Percentiles rank a stretch among this genome's conserved stretches.
Evolutionary conservation across 23 tunicate genomes (phyloP).

Genomic region (Aplidium turbinatum): DNA sequence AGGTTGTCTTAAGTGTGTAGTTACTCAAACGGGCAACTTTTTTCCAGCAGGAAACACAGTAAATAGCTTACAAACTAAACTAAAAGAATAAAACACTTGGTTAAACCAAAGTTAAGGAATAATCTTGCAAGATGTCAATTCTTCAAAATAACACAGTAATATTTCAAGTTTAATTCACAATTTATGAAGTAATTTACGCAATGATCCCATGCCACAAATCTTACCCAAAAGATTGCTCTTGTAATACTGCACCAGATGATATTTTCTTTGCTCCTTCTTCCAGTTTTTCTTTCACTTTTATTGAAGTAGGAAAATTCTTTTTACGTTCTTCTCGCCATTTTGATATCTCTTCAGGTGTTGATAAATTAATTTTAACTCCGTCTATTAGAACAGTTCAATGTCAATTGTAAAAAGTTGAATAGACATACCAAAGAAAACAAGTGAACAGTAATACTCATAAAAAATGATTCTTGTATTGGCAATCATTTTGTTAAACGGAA

Average conservation of each 20-base stretch:
- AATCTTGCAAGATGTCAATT: too few species aligned
- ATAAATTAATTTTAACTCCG: slow-evolving; percentile 44
- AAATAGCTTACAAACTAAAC: too few species aligned
- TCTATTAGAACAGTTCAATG: slow-evolving; percentile 24
- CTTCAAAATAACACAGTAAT: too few species aligned
- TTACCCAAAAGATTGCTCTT: slow-evolving; percentile 58
- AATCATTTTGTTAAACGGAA: neutral
- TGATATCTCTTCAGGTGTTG: slow-evolving; percentile 68
- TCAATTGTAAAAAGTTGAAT: too few species aligned
- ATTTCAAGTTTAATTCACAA: too few species aligned
- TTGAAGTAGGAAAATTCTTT: slow-evolving; percentile 72
- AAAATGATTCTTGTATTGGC: neutral
- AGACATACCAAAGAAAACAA: neutral
- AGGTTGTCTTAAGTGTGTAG: too few species aligned
- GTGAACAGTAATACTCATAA: slow-evolving; percentile 15
- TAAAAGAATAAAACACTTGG: too few species aligned
- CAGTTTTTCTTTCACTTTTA: slow-evolving; percentile 46
- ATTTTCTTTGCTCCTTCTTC: slow-evolving; percentile 10
- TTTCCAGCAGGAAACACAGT: too few species aligned
- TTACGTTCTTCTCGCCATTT: slow-evolving; percentile 82
- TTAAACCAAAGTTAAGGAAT: too few species aligned
- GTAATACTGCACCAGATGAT: slow-evolving; percentile 55
- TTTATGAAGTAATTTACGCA: too few species aligned
- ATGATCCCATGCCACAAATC: neutral
- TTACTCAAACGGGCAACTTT: too few species aligned